Conservation (phyloP, 2,113 vertebrate species). For the Pardalotus punctatus region DNA sequence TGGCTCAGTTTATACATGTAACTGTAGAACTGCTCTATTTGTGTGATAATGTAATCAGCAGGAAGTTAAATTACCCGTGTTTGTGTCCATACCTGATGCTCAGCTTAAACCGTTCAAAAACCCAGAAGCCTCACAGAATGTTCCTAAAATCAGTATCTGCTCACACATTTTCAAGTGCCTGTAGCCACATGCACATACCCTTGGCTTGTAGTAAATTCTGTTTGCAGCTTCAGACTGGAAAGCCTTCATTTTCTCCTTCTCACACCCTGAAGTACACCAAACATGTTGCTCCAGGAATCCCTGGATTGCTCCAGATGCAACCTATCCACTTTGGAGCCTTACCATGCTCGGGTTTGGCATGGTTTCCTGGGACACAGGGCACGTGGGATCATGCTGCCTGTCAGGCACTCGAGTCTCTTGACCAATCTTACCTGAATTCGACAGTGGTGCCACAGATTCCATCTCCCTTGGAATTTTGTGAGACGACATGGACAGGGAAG, state of each 20-base stretch:
- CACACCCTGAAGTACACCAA: not conserved
- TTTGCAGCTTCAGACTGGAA: not conserved
- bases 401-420: no score
- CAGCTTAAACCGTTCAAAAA: not conserved
- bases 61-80: not conserved
- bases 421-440: not conserved
- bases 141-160: not conserved
- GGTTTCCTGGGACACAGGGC: not conserved
- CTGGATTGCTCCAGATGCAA: not conserved
- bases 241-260: not conserved
- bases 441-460: not conserved
- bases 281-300: not conserved
- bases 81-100: not conserved
- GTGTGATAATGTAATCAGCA: not conserved
- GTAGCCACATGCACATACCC: not conserved
- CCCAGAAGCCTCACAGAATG: not conserved
- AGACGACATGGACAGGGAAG: rapidly evolving
- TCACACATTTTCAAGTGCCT: not conserved
- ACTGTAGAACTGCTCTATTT: not conserved
- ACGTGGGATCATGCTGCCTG: rapidly evolving
- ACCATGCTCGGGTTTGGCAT: not conserved
- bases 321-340: not conserved
- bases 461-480: not conserved
- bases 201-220: not conserved
- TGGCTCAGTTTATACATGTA: not conserved